Base-by-base conservation (phyloP, 1,140 invertebrate genomes). In the Leptoteleia sp. region DNA sequence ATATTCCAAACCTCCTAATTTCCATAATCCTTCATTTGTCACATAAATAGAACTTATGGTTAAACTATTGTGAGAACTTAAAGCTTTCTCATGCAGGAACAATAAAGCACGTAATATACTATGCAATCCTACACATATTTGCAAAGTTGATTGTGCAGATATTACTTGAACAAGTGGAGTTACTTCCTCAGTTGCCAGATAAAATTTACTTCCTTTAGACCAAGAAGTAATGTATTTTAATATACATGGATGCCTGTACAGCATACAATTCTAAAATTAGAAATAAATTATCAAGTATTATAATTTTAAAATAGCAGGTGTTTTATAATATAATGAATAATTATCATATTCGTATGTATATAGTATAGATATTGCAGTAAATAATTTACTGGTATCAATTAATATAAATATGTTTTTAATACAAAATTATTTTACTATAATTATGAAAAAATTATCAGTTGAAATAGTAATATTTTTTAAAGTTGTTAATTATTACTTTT, bases 21-120 rank as follows among this genome's bases (percentile, higher is more conserved):
- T 95, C 95, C 95, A 97, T 61, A 91, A 93, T 4, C 95, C 95
- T 87, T 96, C 94, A 9, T 91, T 90, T 5, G 93, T 93, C 2
- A 96, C 93, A 89, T 95, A 96, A 57, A 97, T 91, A n/a, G 95
- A 93, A 76, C 93, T 92, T 59, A 92, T 90, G 82, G 94, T 93
- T 12, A 97, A 88, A 89, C 96, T 96, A 54, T 96, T 95, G 83
- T 97, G 96, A 13, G 94, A 93, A 29, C 92, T 91, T n/a, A 87
- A 81, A 37, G 93, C 94, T 90, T 93, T 94, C 64, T 94, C 92
- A 82, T 96, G 94, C 11, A 96, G 87, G 85, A 96, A 96, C 77
- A 94, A 91, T n/a, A 96, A 85, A 4, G 94, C 93, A 83, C 93
- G 92, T 8, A 95, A 83, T 71, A 96, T 92, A 54, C 93, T 94